Percentiles rank a stretch among this genome's conserved stretches.
Evolutionary conservation across 2,888 invertebrate species (phyloP).

Genomic region (Meiosimyza decipiens): DNA sequence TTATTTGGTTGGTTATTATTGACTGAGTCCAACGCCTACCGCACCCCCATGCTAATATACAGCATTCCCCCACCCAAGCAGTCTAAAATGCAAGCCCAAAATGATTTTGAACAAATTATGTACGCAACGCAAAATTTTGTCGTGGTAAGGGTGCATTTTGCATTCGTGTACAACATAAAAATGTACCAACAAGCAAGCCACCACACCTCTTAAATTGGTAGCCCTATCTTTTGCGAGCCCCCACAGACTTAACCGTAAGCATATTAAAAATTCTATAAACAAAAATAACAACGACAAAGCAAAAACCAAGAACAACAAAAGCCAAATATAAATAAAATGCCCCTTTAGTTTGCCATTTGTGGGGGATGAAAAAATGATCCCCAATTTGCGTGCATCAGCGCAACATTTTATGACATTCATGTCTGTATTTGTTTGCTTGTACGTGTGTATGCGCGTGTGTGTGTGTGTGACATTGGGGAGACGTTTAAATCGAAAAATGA

Average conservation of each 20-base stretch:
- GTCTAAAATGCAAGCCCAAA: background rate
- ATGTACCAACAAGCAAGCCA: conserved; percentile 3
- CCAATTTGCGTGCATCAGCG: conserved; percentile 61
- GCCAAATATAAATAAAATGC: conserved; percentile 10
- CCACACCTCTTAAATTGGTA: background rate
- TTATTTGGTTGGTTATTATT: conserved; percentile 11
- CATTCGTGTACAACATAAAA: conserved; percentile 16
- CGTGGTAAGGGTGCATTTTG: conserved; percentile 26
- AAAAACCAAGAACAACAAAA: background rate
- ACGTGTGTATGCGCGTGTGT: conserved; percentile 25
- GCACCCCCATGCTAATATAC: background rate
- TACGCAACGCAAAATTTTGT: conserved; percentile 7
- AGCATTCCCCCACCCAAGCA: background rate
- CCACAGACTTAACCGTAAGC: conserved; percentile 5
- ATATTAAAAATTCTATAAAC: conserved; percentile 38
- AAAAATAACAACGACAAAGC: conserved; percentile 27
- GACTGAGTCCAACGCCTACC: background rate
- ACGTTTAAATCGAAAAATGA: background rate
- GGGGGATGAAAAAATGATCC: conserved; percentile 48
- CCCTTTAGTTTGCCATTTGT: conserved; percentile 11
- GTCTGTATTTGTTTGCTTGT: conserved; percentile 8
- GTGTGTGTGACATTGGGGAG: conserved; percentile 16
- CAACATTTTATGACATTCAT: conserved; percentile 53
- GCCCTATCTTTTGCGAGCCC: conserved; percentile 13
- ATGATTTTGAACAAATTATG: conserved; percentile 20